Conservation (phyloP, 2,113 vertebrate genomes). For the Apodemus speciosus region DNA sequence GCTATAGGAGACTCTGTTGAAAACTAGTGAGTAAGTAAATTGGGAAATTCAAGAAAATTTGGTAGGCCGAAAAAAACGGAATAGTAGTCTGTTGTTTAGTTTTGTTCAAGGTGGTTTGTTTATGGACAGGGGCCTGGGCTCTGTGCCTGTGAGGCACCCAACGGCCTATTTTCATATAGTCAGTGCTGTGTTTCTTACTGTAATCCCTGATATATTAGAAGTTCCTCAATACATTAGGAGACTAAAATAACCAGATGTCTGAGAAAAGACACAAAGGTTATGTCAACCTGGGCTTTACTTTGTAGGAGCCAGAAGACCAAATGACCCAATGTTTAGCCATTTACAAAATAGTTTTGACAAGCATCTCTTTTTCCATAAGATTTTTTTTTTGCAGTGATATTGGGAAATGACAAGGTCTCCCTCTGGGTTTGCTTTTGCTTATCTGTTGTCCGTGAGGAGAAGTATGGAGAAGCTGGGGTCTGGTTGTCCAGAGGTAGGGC, state of each 20-base stretch:
- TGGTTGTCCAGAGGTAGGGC: not conserved
- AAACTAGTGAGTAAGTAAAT: not conserved
- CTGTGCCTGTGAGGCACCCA: not conserved
- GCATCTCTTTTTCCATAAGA: not conserved
- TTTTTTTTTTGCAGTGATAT: not conserved
- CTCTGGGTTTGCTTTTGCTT: too few species aligned
- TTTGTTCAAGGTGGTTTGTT: not conserved
- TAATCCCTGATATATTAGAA: not conserved
- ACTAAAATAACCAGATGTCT: not conserved
- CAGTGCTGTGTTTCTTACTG: not conserved
- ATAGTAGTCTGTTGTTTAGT: not conserved
- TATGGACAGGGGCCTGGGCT: too few species aligned
- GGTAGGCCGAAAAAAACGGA: not conserved
- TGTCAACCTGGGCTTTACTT: not conserved
- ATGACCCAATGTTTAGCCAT: not conserved
- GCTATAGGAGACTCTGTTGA: not conserved
- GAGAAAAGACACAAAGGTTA: not conserved
- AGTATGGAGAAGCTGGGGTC: too few species aligned
- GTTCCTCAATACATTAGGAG: too few species aligned
- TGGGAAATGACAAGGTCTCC: not conserved
- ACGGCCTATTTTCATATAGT: not conserved
- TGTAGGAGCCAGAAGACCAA: too few species aligned
- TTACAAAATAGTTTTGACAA: not conserved
- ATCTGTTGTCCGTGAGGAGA: too few species aligned
- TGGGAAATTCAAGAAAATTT: constrained; percentile 37